phyloP scores from a whole-genome alignment of 1,140 invertebrate genomes.

The Ostrea denselamellosa region DNA sequence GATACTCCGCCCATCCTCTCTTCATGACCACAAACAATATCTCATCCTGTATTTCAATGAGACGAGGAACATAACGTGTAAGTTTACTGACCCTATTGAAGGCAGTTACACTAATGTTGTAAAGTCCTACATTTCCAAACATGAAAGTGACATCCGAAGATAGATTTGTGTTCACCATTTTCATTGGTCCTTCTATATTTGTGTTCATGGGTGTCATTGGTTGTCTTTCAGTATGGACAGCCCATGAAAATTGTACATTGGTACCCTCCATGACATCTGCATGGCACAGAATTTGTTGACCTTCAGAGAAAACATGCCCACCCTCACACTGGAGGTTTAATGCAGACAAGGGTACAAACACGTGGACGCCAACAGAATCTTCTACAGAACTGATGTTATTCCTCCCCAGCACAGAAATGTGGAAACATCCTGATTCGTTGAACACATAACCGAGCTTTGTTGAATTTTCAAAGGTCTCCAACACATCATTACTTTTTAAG shows the following conservation, averaged over 20 bases:
- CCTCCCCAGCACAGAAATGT: background rate
- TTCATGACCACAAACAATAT: conserved; percentile 39
- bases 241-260: conserved; percentile 46
- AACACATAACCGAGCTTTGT: conserved; percentile 37
- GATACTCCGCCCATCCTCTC: conserved; percentile 1
- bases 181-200: background rate
- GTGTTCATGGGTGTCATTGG: background rate
- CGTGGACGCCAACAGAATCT: conserved; percentile 15
- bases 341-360: conserved; percentile 40
- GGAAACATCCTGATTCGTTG: conserved; percentile 28
- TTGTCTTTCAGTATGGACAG: background rate
- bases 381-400: conserved; percentile 39
- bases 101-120: conserved; percentile 47
- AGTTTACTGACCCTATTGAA: conserved; percentile 41
- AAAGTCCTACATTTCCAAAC: conserved; percentile 20
- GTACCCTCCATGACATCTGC: conserved; percentile 32
- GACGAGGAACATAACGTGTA: background rate
- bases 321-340: conserved; percentile 25
- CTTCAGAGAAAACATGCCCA: background rate
- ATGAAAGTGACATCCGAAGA: conserved; percentile 5
- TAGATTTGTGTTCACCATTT: background rate
- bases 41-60: conserved; percentile 39
- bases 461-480: background rate
- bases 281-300: conserved; percentile 14
- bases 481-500: background rate